phyloP scores from a whole-genome alignment of 23 tunicate species.

The Trididemnum miniatum region DNA sequence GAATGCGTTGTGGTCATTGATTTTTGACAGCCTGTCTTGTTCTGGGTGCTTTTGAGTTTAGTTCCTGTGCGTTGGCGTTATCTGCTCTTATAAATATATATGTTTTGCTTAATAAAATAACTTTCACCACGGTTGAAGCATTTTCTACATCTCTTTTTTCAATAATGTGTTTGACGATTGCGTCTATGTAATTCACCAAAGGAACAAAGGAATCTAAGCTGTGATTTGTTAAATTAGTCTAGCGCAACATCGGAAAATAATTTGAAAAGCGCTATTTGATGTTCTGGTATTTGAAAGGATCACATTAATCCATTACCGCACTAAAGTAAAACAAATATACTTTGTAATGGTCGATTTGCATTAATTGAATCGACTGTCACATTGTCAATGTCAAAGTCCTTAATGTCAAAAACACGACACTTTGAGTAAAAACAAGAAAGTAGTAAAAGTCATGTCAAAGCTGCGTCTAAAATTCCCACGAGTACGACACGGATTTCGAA shows the following conservation, averaged over 20 bases:
- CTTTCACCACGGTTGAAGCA: too few species aligned
- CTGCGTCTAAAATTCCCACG: neutral
- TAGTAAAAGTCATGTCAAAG: neutral
- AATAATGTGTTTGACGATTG: too few species aligned
- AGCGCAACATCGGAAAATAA: too few species aligned
- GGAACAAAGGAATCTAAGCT: too few species aligned
- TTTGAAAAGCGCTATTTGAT: conserved; percentile 13
- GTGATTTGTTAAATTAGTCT: too few species aligned
- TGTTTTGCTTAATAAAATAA: neutral
- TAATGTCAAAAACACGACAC: neutral
- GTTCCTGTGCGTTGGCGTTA: conserved; percentile 6
- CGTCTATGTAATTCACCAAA: too few species aligned
- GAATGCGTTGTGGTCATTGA: conserved; percentile 12
- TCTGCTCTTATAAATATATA: too few species aligned
- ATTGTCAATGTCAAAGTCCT: conserved; percentile 15
- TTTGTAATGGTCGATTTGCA: neutral
- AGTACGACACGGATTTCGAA: neutral
- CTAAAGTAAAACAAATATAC: neutral
- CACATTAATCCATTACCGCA: conserved; percentile 28
- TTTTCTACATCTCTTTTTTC: too few species aligned
- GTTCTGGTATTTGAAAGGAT: conserved; percentile 4
- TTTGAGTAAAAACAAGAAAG: neutral
- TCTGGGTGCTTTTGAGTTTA: neutral
- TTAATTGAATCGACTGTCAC: neutral
- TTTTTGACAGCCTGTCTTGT: conserved; percentile 11